These are phyloP conservation scores for Coecobrya sp. DNA, from an alignment of 2,888 invertebrate species.

Conservation along the genomic window DNA sequence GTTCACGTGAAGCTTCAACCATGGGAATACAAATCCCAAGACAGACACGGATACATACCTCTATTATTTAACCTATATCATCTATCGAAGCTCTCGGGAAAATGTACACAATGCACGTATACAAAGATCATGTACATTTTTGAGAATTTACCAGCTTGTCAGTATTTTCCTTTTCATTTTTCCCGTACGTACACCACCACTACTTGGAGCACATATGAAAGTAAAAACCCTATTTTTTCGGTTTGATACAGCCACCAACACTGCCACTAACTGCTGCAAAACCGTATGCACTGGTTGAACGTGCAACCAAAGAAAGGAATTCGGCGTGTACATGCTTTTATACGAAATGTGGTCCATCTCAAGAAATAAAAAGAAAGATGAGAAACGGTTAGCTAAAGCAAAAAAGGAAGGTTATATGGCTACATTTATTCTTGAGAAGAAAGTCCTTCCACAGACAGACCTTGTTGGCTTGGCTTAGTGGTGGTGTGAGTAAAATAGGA, in stretches of 20 bases:
- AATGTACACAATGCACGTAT: not conserved
- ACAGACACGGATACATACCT: conserved; percentile 61
- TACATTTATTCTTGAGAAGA: not conserved
- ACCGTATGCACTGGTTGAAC: conserved; percentile 61
- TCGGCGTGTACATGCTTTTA: not conserved
- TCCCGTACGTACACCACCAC: not conserved
- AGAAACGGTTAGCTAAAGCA: not conserved
- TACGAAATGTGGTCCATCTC: conserved; percentile 9
- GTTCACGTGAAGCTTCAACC: conserved; percentile 74
- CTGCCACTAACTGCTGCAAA: not conserved
- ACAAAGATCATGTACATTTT: conserved; percentile 13
- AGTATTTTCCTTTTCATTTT: conserved; percentile 27
- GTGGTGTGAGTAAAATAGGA: not conserved
- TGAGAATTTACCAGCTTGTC: conserved; percentile 50
- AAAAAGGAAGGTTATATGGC: not conserved
- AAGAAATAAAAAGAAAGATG: not conserved
- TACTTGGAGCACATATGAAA: not conserved
- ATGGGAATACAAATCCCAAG: conserved; percentile 77
- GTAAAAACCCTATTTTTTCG: conserved; percentile 19
- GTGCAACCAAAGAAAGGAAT: conserved; percentile 56
- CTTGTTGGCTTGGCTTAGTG: conserved; percentile 6
- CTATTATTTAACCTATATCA: not conserved
- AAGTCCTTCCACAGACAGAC: not conserved
- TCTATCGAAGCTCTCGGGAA: not conserved
- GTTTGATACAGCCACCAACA: conserved; percentile 15